These are phyloP conservation scores for Ectemnius continuus DNA, from an alignment of 2,888 invertebrate genomes.

Conservation along the genomic window DNA sequence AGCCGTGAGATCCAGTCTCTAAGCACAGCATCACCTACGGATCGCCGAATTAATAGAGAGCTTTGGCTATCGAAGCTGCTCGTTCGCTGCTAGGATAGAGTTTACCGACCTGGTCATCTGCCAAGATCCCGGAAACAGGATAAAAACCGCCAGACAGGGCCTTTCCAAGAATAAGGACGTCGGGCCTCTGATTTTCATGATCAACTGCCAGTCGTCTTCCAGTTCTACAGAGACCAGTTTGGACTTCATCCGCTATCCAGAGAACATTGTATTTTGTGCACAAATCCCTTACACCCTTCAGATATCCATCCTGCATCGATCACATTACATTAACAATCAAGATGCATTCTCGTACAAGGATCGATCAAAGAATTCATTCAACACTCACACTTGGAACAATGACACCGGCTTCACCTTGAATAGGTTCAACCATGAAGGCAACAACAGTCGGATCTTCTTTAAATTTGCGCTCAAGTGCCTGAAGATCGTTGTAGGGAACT, in stretches of 20 bases:
- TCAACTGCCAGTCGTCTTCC: constrained; percentile 87
- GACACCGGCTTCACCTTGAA: constrained; percentile 93
- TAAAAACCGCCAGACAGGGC: constrained; percentile 90
- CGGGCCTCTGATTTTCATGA: constrained; percentile 87
- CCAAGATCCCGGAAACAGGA: constrained; percentile 85
- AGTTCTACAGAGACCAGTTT: constrained; percentile 91
- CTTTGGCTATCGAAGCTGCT: neutral
- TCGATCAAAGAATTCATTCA: neutral
- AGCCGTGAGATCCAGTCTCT: constrained; percentile 83
- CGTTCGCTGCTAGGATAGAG: neutral
- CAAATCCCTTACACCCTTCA: constrained; percentile 84
- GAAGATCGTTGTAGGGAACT: constrained; percentile 87
- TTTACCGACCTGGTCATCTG: constrained; percentile 84
- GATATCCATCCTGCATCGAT: constrained; percentile 82
- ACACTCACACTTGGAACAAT: constrained; percentile 81
- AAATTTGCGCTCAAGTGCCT: constrained; percentile 82
- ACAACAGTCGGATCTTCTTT: constrained; percentile 83
- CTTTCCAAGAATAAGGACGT: constrained; percentile 88
- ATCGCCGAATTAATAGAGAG: neutral
- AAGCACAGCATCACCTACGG: constrained; percentile 69
- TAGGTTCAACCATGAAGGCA: constrained; percentile 92
- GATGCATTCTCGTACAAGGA: neutral
- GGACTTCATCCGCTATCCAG: constrained; percentile 92
- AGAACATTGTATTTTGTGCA: constrained; percentile 89
- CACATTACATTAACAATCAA: neutral